These are phyloP conservation scores for Thecocarcelia acutangulata DNA, from an alignment of 2,888 invertebrate genomes.

Conservation along the genomic window DNA sequence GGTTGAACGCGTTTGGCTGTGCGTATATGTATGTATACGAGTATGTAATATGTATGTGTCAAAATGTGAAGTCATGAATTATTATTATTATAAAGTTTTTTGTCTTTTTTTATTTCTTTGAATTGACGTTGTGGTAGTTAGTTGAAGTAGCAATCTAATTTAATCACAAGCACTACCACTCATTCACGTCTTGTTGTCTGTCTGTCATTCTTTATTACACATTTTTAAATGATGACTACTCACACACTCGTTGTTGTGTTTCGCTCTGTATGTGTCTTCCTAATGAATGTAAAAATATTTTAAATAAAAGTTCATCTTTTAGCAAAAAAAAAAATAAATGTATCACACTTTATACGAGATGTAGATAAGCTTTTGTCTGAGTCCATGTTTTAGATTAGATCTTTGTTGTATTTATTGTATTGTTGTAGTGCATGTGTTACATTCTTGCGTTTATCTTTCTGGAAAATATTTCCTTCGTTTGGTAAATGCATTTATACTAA, in stretches of 20 bases:
- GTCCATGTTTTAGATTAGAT: conserved; percentile 52
- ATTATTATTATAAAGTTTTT: not conserved
- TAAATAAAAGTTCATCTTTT: conserved; percentile 52
- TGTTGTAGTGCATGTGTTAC: conserved; percentile 30
- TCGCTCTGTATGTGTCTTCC: not conserved
- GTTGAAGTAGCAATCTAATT: conserved; percentile 28
- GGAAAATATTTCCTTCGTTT: conserved; percentile 51
- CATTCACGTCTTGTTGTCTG: conserved; percentile 39
- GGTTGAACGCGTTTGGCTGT: no score
- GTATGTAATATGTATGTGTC: no score
- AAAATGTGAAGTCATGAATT: no score
- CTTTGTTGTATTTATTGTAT: conserved; percentile 58
- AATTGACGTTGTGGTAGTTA: not conserved
- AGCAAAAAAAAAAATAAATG: conserved; percentile 13
- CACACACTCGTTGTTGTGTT: conserved; percentile 4
- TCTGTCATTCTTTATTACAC: conserved; percentile 59
- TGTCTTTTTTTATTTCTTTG: not conserved
- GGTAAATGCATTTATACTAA: conserved; percentile 47
- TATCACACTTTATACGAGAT: conserved; percentile 59
- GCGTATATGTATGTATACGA: no score
- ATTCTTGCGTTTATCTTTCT: conserved; percentile 33
- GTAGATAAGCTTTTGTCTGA: conserved; percentile 63
- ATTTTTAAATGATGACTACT: conserved; percentile 40
- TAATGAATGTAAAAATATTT: not conserved
- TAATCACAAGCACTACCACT: conserved; percentile 52